These are phyloP conservation scores for Drosophila pandora DNA, from an alignment of 1,140 invertebrate species.

Conservation along the genomic window DNA sequence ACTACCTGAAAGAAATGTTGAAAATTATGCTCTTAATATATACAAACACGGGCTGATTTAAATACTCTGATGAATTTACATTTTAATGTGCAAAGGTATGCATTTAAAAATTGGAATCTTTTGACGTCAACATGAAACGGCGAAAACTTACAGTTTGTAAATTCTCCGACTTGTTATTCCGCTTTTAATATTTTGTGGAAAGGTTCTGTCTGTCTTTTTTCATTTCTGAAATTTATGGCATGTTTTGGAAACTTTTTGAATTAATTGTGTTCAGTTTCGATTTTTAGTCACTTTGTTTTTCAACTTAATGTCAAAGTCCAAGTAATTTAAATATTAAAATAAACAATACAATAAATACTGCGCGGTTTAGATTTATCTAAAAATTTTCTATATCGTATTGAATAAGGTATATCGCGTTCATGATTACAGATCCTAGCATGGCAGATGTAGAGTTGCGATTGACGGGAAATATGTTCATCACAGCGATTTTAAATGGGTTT, in stretches of 20 bases:
- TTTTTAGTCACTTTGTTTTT: background rate
- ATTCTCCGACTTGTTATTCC: conserved; percentile 12
- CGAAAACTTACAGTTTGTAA: background rate
- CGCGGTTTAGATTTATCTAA: background rate
- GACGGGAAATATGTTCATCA: background rate
- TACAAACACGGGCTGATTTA: conserved; percentile 22
- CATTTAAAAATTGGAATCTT: conserved; percentile 10
- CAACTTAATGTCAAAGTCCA: no score
- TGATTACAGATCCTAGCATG: background rate
- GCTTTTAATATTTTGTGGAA: conserved; percentile 12
- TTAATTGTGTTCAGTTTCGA: background rate
- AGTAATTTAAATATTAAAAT: background rate
- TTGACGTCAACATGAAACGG: conserved; percentile 30
- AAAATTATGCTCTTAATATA: conserved; percentile 5
- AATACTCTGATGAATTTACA: conserved; percentile 14
- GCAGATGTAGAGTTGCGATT: background rate
- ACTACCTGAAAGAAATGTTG: background rate
- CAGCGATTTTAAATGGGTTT: background rate
- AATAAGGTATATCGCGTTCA: background rate
- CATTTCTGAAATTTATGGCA: conserved; percentile 5
- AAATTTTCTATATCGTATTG: conserved; percentile 5
- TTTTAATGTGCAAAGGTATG: conserved; percentile 2
- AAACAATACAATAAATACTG: background rate
- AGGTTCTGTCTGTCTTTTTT: conserved; percentile 6
- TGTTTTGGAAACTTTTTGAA: background rate